These are phyloP conservation scores for Bucco capensis DNA, from an alignment of 2,113 vertebrate species.

Conservation along the genomic window DNA sequence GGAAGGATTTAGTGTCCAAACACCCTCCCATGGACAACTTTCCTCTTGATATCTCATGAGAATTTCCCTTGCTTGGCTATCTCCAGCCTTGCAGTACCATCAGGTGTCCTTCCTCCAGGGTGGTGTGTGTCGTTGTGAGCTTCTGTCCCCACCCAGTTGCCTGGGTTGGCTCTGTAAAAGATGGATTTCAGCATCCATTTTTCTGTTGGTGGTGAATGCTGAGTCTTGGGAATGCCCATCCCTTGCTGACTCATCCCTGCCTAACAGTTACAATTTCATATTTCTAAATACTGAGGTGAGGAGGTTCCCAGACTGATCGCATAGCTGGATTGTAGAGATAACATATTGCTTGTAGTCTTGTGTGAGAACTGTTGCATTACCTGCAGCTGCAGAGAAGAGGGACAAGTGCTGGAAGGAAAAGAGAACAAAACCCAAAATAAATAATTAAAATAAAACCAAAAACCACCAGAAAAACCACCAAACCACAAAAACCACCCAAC, in stretches of 20 bases:
- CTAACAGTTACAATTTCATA: neutral
- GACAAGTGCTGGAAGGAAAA: neutral
- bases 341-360: neutral
- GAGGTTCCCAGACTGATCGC: neutral
- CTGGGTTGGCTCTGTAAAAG: neutral
- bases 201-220: neutral
- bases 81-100: neutral
- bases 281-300: neutral
- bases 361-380: neutral
- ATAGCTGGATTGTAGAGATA: neutral
- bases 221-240: neutral
- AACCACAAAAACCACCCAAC: neutral
- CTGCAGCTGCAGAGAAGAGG: neutral
- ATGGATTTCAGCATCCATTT: neutral
- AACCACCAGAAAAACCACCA: too few species aligned
- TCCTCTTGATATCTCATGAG: neutral
- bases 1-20: neutral
- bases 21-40: neutral
- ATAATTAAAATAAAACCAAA: neutral
- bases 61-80: neutral
- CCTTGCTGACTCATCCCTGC: neutral
- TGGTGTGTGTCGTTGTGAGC: accelerated
- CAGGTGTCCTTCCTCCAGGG: neutral
- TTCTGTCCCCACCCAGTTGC: neutral
- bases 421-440: neutral